Percentiles rank a stretch among this genome's conserved stretches.
These are phyloP conservation scores for Mohoua ochrocephala DNA, from an alignment of 2,113 vertebrate genomes.

Conservation along the genomic window DNA sequence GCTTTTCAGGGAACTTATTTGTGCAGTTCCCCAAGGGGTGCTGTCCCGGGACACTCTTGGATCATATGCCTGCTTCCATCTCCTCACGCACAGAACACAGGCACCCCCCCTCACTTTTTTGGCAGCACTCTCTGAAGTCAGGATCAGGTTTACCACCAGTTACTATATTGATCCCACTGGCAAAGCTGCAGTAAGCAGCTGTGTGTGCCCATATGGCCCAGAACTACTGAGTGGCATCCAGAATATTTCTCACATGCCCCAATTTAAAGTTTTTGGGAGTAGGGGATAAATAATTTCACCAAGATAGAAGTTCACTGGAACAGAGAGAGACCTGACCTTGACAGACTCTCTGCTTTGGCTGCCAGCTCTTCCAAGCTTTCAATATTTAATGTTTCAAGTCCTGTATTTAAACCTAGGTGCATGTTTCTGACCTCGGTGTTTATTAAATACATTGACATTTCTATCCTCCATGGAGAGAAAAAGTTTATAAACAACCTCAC, in stretches of 20 bases:
- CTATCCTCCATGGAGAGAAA: neutral
- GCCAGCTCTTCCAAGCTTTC: neutral
- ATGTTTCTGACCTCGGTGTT: neutral
- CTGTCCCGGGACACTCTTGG: neutral
- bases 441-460: neutral
- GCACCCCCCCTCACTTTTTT: fast-evolving
- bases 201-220: neutral
- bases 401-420: neutral
- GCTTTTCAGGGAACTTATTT: neutral
- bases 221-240: neutral
- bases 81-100: fast-evolving
- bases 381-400: neutral
- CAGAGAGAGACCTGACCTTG: neutral
- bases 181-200: neutral
- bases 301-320: neutral
- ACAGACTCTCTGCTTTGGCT: neutral
- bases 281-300: neutral
- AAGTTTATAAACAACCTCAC: neutral
- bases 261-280: neutral
- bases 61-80: neutral
- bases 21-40: neutral
- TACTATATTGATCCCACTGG: neutral
- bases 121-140: neutral
- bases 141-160: neutral
- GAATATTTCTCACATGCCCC: neutral